Base-by-base conservation (phyloP, 2,797 vertebrate species). In the Pseudocheirus occidentalis region DNA sequence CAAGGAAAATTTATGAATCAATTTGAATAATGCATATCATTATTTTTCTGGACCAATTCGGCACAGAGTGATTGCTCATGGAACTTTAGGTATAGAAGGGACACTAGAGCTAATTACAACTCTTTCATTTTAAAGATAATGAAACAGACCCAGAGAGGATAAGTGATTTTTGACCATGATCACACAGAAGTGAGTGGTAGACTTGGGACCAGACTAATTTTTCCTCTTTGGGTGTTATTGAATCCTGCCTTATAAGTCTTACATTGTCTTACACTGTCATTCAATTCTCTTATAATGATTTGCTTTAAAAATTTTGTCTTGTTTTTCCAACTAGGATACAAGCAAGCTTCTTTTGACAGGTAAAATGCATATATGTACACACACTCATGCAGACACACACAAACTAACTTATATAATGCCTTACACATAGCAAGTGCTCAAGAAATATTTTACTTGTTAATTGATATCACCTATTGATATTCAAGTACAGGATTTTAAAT, bases 1-100 rank as follows among this genome's bases (percentile, higher is more conserved):
- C 94, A 97, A 96, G 94, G 94, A 97, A 96, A 94, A 95, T 94
- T 92, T 96, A 97, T 94, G 94, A 97, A 96, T 98, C 94, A 94
- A 55, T 97, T 97, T 96, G 90, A 97, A 94, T 94, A 97, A 97
- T 94, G 92, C 66, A 96, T 73, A 94, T 96, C 93, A 97, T 95
- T 97, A 97, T 96, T 96, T 97, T 95, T 92, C 31, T 91, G 97
- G 96, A 97, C 93, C 96, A 97, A 97, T 97, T 96, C 96, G 91
- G 93, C 95, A 59, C 90, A 40, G 55, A 56, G 90, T 92, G 93
- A 55, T 55, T 66, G 93, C 95, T 97, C n/a, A 73, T n/a, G 5
- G 14, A 40, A 40, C 16, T 73, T 73, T 73, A 73, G 34, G 7
- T 73, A 16, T n/a, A 2, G 34, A 66, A 66, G 62, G 13, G 34